Evolutionary conservation across 2,113 vertebrate species (phyloP).

Genomic region (Melanotaenia duboulayi): DNA sequence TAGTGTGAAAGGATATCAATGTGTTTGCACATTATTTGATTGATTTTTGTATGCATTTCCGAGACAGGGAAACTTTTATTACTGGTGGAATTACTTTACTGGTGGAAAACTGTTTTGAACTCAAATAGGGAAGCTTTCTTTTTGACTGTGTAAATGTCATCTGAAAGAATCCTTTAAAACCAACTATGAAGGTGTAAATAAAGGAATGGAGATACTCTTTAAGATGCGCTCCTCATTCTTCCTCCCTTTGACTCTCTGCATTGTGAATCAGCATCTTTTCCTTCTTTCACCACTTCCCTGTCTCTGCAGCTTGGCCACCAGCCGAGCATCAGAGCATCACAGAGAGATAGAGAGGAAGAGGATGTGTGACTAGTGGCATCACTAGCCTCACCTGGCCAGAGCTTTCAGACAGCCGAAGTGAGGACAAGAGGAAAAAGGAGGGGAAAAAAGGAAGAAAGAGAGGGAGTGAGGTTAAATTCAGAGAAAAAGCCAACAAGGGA

Average conservation of each 20-base stretch:
- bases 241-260: slow-evolving; percentile 33
- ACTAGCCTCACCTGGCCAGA: slow-evolving; percentile 21
- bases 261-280: slow-evolving; percentile 79
- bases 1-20: too few species aligned
- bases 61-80: neutral
- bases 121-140: neutral
- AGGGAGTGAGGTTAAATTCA: slow-evolving; percentile 4
- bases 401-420: slow-evolving; percentile 23
- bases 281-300: slow-evolving; percentile 23
- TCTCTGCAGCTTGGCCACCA: slow-evolving; percentile 58
- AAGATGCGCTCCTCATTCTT: slow-evolving; percentile 8
- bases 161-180: slow-evolving; percentile 10
- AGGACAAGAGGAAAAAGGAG: slow-evolving; percentile 13
- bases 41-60: too few species aligned
- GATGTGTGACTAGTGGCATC: slow-evolving; percentile 35
- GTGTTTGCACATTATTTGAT: too few species aligned
- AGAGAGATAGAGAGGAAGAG: slow-evolving; percentile 28
- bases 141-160: neutral
- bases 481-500: neutral
- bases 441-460: slow-evolving; percentile 4
- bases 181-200: slow-evolving; percentile 28
- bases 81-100: neutral
- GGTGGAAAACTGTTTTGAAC: neutral
- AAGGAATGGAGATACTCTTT: slow-evolving; percentile 4
- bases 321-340: slow-evolving; percentile 39